Evolutionary conservation across 2,113 vertebrate genomes (phyloP), one percentile per base, ranked within the genome.

Genomic region (Spea bombifrons): DNA sequence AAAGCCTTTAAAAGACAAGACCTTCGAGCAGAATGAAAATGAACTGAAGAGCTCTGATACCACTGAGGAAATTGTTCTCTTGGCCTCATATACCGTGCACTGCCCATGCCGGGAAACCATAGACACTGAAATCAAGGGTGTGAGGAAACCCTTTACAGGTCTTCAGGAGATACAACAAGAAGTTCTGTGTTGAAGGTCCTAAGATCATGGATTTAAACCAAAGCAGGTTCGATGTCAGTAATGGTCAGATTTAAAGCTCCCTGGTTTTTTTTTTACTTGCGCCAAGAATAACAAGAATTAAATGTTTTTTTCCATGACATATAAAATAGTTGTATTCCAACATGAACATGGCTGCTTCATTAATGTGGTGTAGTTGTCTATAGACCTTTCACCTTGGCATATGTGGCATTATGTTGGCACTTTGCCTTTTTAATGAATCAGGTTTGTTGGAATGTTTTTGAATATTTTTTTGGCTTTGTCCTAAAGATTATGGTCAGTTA

Each of bases 101-200:
- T 78, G 81, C 47, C 83, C 81, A 45, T 83, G 83, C 15, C 44
- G 73, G 8, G 80, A 81, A n/a, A 89, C 87, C 8, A 84, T 82
- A 8, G 85, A 93, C 70, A 88, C 88, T 0, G 92, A 90, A 59
- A 82, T 93, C 45, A 91, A 93, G 79, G 65, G 86, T 0, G 89
- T 89, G 4, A 87, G 90, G 30, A 84, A 84, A 30, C 46, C 89
- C 69, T 94, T 93, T 83, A 87, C 84, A 63, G 86, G 86, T 0
- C 84, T 86, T 3, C 83, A 88, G 0, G 91, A 94, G 75, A 93
- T 93, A 15, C 85, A 92, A 84, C 91, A 90, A 67, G 91, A 91
- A 82, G 83, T 93, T 64, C 90, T 93, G 81, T 94, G 89, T 86
- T 94, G 87, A 92, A 45, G 47, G 46, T 9, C 10, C 4, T 44